Conservation (phyloP, 2,888 invertebrate genomes). For the Chelonus formosanus region DNA sequence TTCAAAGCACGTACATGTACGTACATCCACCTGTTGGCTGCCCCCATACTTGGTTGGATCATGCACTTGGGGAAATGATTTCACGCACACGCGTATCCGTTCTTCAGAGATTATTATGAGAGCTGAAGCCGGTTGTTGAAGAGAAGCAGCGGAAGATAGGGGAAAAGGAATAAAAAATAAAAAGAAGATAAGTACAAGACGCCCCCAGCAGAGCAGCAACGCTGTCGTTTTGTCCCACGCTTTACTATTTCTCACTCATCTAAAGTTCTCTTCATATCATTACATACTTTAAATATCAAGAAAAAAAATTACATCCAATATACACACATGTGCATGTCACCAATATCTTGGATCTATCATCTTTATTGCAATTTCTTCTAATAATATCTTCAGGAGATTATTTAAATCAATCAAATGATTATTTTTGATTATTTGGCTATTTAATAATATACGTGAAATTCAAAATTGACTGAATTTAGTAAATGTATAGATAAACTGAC, state of each 20-base stretch:
- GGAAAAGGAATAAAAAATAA: constrained; percentile 35
- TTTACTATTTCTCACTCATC: constrained; percentile 48
- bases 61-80: neutral
- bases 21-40: constrained; percentile 55
- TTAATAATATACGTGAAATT: too few species aligned
- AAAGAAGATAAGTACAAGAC: constrained; percentile 55
- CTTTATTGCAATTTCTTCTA: too few species aligned
- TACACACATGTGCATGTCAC: too few species aligned
- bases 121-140: too few species aligned
- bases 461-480: too few species aligned
- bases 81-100: neutral
- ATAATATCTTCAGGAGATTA: too few species aligned
- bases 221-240: constrained; percentile 53
- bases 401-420: too few species aligned
- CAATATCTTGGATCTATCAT: too few species aligned
- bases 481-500: neutral
- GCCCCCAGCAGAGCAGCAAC: constrained; percentile 65
- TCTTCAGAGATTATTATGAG: too few species aligned
- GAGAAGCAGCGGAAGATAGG: constrained; percentile 19
- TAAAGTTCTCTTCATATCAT: constrained; percentile 52
- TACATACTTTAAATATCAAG: neutral
- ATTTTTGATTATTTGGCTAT: too few species aligned
- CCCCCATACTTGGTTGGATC: neutral
- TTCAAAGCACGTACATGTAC: constrained; percentile 44
- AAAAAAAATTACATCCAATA: too few species aligned